Evolutionary conservation across 2,113 vertebrate species (phyloP), one percentile per base, ranked within the genome.

Genomic region (Piaya cayana): DNA sequence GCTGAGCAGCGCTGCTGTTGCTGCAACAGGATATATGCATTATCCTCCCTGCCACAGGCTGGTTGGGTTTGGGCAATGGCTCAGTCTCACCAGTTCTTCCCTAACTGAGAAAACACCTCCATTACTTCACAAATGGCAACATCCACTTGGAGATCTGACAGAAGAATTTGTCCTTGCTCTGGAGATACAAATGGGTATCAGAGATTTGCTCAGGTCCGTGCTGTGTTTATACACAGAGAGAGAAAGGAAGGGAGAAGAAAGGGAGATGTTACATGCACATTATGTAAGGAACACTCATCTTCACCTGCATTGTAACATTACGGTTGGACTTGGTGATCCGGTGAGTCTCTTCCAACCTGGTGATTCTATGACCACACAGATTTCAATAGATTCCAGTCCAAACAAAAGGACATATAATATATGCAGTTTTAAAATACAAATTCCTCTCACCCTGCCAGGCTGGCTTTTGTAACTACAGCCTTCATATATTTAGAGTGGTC

Each of bases 1-100:
- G 22, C 63, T 49, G 29, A 67, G 36, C 53, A 82, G 27, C 1
- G 49, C 58, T 59, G 89, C 30, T 56, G 27, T 4, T 34, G 64
- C 42, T 50, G 53, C n/a, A 59, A 14, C 1, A 10, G 75, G 20
- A 15, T 30, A 42, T 0, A 0, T 1, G 5, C 15, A 34, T 17
- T 9, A 27, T 52, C 7, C 12, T 14, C 20, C 9, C 20, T 8
- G 15, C 27, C 36, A 8, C 17, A 22, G 17, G 50, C 19, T 49
- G 20, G 12, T 8, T 4, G n/a, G 39, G 52, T 36, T 55, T 16
- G 16, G 25, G 39, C 52, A 62, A 26, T 12, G 22, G 32, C 50
- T 37, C 30, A 0, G 16, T 20, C 16, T 32, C 62, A 58, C 23
- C 75, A 69, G 42, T 45, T 42, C 30, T 34, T 56, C 50, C 55